These are phyloP conservation scores for Silurus glanis DNA, from an alignment of 2,113 vertebrate species.

Conservation along the genomic window DNA sequence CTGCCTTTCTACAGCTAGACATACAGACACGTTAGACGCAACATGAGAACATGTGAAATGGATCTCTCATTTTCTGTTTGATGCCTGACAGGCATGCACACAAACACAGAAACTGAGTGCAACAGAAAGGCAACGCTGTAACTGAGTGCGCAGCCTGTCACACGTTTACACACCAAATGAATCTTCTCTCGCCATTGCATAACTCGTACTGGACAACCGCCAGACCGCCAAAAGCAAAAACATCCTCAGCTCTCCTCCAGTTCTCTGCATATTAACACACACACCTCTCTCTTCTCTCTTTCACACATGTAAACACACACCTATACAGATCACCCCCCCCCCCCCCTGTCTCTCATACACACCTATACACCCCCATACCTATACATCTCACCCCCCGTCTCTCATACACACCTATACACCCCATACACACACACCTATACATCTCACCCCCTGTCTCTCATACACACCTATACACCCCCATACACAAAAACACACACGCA, in stretches of 20 bases:
- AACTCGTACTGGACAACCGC: conserved; percentile 49
- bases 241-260: conserved; percentile 22
- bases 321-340: too few species aligned
- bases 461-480: too few species aligned
- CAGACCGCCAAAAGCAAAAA: conserved; percentile 48
- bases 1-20: background rate
- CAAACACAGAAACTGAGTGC: background rate
- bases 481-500: background rate
- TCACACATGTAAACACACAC: background rate
- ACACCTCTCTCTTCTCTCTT: background rate
- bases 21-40: background rate
- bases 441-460: background rate
- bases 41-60: background rate
- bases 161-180: conserved; percentile 38
- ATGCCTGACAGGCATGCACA: conserved; percentile 66
- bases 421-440: background rate
- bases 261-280: conserved; percentile 2
- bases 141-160: conserved; percentile 40
- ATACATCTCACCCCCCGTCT: background rate
- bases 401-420: background rate
- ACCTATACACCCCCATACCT: background rate
- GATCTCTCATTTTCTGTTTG: background rate
- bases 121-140: background rate
- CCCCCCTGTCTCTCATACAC: background rate
- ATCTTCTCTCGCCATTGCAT: conserved; percentile 48